These are phyloP conservation scores for Patella vulgata DNA, from an alignment of 1,140 invertebrate genomes.

Conservation along the genomic window DNA sequence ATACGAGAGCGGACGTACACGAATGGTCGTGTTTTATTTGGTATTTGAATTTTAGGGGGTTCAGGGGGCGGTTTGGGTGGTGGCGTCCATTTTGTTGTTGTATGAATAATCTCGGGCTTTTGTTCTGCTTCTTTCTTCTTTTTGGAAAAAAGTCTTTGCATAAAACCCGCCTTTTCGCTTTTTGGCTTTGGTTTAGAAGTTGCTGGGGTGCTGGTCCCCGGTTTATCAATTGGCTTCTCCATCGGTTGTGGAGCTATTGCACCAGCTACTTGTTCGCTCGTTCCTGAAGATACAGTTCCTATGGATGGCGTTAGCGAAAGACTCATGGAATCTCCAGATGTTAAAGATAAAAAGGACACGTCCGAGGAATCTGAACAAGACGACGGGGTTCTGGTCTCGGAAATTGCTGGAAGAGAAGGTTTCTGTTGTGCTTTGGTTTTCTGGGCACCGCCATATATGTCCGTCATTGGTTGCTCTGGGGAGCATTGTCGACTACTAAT, in stretches of 20 bases:
- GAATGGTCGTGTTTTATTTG: slow-evolving; percentile 52
- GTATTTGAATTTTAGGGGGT: slow-evolving; percentile 25
- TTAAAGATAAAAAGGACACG: slow-evolving; percentile 32
- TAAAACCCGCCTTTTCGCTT: slow-evolving; percentile 46
- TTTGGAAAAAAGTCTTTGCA: slow-evolving; percentile 55
- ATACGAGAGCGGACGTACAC: slow-evolving; percentile 55
- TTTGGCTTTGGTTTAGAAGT: slow-evolving; percentile 13
- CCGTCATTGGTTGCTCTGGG: slow-evolving; percentile 1
- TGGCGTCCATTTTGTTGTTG: slow-evolving; percentile 1
- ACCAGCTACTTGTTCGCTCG: slow-evolving; percentile 6
- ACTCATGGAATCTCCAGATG: slow-evolving; percentile 29
- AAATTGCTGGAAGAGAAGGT: slow-evolving; percentile 45
- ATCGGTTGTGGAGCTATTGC: slow-evolving; percentile 11
- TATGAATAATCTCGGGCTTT: slow-evolving; percentile 6
- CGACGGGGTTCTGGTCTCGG: slow-evolving; percentile 47
- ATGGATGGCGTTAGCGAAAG: slow-evolving; percentile 10
- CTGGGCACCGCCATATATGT: slow-evolving; percentile 11
- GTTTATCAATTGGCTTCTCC: background rate
- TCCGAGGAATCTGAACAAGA: slow-evolving; percentile 44
- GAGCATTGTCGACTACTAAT: slow-evolving; percentile 13
- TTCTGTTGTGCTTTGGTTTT: slow-evolving; percentile 28
- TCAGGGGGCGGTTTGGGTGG: slow-evolving; percentile 33
- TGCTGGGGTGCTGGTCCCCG: slow-evolving; percentile 2
- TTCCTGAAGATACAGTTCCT: no score
- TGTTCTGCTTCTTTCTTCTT: slow-evolving; percentile 46